Evolutionary conservation across 1,140 invertebrate genomes (phyloP), one percentile per base, ranked within the genome.

Genomic region (Camponotus floridanus): DNA sequence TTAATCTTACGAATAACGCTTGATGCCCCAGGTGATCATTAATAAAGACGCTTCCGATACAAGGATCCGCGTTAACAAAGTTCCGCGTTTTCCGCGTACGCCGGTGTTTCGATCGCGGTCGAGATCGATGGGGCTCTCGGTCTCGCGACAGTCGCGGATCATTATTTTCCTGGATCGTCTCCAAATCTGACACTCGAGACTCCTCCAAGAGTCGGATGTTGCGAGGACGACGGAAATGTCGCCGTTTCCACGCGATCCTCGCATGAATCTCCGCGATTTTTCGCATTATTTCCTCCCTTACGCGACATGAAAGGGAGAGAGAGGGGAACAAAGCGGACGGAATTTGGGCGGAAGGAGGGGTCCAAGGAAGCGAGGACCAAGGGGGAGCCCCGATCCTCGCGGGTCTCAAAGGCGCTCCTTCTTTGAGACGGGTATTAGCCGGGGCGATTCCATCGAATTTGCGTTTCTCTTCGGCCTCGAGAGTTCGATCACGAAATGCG

Each of bases 341-440:
- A 45, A 79, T 57, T 61, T 61, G 18, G 45, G 62, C 59, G 55
- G 64, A 11, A 42, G 39, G 59, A 48, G 36, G 15, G 71, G 78
- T 42, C 57, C 68, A n/a, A 36, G 8, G 76, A 48, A 61, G 51
- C 59, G 62, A 80, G 15, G 55, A 26, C 33, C 15, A 31, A 57
- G 39, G 31, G 55, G 55, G 9, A 62, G 26, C 1, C 3, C 6
- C 51, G 76, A 76, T 79, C 76, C 45, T 71, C 57, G 76, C 76
- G 48, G 62, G 83, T 88, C 76, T 85, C 76, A 86, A 90, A 86
- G 88, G 59, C 39, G 33, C 45, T 61, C 64, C 79, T 89, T 85
- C 89, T 91, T 91, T 88, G 88, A 91, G 85, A 64, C 85, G 80
- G 80, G 89, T 89, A 91, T 92, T 92, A 91, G 86, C 87, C 59